Evolutionary conservation across 2,797 vertebrate species (phyloP).

Genomic region (Peromyscus melanophrys): DNA sequence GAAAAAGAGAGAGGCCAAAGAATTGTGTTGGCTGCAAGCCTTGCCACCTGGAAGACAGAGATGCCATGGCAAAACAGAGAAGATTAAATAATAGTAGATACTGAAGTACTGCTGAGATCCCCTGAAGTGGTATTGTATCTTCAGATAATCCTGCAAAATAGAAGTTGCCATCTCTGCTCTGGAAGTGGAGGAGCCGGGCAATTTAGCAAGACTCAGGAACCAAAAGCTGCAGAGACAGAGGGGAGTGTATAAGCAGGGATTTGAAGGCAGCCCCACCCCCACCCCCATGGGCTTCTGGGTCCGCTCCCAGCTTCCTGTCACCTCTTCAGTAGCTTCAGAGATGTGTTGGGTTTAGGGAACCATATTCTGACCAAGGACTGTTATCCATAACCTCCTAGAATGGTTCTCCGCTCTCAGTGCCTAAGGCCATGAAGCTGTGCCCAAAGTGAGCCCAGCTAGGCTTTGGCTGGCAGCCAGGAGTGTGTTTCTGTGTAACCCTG

Average conservation of each 20-base stretch:
- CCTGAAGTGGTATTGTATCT: neutral
- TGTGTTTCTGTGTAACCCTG: neutral
- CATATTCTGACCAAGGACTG: neutral
- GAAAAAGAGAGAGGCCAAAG: neutral
- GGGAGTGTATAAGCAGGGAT: neutral
- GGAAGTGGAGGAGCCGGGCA: neutral
- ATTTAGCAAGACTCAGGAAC: neutral
- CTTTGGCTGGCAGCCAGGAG: too few species aligned
- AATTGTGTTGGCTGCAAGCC: neutral
- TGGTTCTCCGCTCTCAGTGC: neutral
- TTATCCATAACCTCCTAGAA: neutral
- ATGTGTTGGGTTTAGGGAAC: neutral
- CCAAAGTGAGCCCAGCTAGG: neutral
- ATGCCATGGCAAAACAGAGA: neutral
- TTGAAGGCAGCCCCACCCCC: neutral
- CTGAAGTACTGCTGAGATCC: neutral
- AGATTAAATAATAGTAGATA: neutral
- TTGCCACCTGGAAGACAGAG: neutral
- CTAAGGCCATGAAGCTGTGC: neutral
- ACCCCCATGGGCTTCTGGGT: neutral
- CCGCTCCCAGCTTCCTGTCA: neutral
- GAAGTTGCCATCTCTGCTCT: neutral
- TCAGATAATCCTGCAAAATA: neutral
- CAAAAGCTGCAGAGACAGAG: neutral
- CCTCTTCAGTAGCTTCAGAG: neutral